phyloP scores from a whole-genome alignment of 1,140 invertebrate species.

The Diorhabda carinulata region DNA sequence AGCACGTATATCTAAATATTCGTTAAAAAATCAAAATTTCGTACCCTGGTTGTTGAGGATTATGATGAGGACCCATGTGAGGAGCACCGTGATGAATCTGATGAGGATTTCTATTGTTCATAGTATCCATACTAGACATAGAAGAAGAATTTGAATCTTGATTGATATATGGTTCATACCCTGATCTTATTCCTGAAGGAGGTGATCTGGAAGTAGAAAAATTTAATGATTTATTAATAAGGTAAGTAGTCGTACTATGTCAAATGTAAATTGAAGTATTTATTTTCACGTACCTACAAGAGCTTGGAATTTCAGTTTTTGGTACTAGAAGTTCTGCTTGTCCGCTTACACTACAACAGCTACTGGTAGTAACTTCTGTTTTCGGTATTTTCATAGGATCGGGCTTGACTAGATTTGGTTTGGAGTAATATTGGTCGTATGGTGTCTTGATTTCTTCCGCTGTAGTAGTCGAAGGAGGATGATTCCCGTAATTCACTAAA shows the following conservation, averaged over 20 bases:
- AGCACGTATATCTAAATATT: too few relatives aligned
- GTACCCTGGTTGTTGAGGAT: conserved; percentile 41
- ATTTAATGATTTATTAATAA: not conserved
- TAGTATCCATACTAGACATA: conserved; percentile 68
- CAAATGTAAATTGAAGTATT: not conserved
- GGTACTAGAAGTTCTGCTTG: conserved; percentile 57
- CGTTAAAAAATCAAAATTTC: not conserved
- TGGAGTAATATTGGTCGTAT: conserved; percentile 48
- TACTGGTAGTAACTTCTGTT: conserved; percentile 50
- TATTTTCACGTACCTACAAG: conserved; percentile 10
- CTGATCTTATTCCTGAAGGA: conserved; percentile 49
- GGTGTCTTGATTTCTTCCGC: conserved; percentile 36
- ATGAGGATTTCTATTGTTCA: conserved; percentile 51
- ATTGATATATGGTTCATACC: conserved; percentile 61
- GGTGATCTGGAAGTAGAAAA: conserved; percentile 50
- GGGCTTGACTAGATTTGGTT: conserved; percentile 54
- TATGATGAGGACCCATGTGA: conserved; percentile 43
- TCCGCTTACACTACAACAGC: conserved; percentile 51
- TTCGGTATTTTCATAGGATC: conserved; percentile 57
- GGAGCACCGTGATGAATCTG: conserved; percentile 39
- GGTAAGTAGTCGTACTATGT: not conserved
- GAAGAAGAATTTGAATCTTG: conserved; percentile 70
- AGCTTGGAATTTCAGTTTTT: conserved; percentile 53
- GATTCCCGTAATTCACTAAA: conserved; percentile 34
- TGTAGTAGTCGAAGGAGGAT: conserved; percentile 26